These are phyloP conservation scores for Dinoponera quadriceps DNA, from an alignment of 1,140 invertebrate genomes.

Conservation along the genomic window DNA sequence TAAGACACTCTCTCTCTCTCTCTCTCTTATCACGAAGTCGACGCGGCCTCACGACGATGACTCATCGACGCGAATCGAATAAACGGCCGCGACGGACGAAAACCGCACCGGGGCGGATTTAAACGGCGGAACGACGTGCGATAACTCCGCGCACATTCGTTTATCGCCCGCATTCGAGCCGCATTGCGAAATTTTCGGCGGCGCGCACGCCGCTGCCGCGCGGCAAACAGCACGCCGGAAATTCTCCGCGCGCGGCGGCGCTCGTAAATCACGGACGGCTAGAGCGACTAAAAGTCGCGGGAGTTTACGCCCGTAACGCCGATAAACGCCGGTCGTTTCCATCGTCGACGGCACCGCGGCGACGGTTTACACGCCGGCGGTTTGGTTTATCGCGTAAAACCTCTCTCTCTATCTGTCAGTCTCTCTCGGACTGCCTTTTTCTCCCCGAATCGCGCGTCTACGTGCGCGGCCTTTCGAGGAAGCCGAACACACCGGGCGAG, in stretches of 20 bases:
- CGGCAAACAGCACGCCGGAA: background rate
- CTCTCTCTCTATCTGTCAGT: background rate
- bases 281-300: constrained; percentile 47
- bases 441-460: constrained; percentile 13
- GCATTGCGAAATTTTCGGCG: constrained; percentile 37
- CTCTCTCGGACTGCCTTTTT: background rate
- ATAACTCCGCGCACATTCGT: constrained; percentile 12
- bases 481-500: background rate
- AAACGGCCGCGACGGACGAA: background rate
- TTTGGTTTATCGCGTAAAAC: constrained; percentile 59
- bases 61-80: background rate
- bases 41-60: background rate
- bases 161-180: constrained; percentile 21
- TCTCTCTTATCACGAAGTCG: no score
- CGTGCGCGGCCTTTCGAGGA: constrained; percentile 39
- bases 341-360: constrained; percentile 9
- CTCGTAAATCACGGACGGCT: constrained; percentile 38
- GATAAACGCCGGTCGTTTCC: constrained; percentile 46
- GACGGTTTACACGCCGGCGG: constrained; percentile 17
- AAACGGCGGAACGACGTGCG: background rate
- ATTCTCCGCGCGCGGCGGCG: background rate
- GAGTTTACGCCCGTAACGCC: constrained; percentile 14
- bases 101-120: background rate
- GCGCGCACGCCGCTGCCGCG: background rate
- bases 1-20: no score